Conservation (phyloP, 1,140 invertebrate species). For the Cydia fagiglandana region DNA sequence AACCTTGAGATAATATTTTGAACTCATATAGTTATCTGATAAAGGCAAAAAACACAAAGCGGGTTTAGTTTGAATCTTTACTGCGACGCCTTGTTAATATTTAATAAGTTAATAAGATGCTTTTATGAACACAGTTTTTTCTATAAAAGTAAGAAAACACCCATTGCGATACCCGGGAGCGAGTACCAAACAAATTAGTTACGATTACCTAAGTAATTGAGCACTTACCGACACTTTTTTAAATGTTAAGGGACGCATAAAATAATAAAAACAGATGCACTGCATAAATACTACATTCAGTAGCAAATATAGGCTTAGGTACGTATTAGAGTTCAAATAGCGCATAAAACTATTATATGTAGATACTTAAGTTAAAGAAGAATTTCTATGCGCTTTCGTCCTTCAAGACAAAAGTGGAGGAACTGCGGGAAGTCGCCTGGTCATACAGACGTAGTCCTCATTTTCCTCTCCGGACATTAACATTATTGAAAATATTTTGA, state of each 20-base stretch:
- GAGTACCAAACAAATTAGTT: conserved; percentile 12
- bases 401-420: too few relatives aligned
- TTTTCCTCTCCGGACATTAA: too few relatives aligned
- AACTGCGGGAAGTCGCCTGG: too few relatives aligned
- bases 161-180: neutral
- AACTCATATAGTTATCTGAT: neutral
- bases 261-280: neutral
- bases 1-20: too few relatives aligned
- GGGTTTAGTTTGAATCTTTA: neutral
- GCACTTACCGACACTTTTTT: neutral
- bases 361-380: too few relatives aligned
- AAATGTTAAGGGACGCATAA: neutral
- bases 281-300: neutral
- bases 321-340: neutral
- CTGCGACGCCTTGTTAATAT: neutral
- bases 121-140: neutral
- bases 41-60: neutral
- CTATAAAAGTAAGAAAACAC: neutral
- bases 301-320: neutral
- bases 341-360: too few relatives aligned
- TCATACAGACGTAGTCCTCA: too few relatives aligned
- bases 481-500: too few relatives aligned
- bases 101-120: neutral
- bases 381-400: too few relatives aligned
- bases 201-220: neutral